phyloP scores from a whole-genome alignment of 2,888 invertebrate species.

The Perizoma affinitatum region DNA sequence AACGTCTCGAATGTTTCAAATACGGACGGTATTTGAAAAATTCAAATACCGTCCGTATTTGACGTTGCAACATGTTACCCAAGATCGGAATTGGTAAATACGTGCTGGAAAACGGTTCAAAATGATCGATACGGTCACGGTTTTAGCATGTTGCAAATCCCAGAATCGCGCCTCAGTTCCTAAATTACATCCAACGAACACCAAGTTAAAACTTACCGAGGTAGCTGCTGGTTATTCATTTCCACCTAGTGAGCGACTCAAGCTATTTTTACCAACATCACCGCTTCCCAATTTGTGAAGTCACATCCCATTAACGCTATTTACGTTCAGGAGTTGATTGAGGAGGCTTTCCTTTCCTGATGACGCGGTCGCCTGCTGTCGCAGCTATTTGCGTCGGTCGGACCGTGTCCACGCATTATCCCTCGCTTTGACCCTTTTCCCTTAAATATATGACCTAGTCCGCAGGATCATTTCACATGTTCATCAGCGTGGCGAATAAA shows the following conservation, averaged over 20 bases:
- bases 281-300: conserved; percentile 24
- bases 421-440: conserved; percentile 57
- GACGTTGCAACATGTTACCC: no score
- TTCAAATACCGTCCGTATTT: no score
- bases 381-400: conserved; percentile 60
- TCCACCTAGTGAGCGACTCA: neutral
- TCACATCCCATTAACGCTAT: conserved; percentile 44
- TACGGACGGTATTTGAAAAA: no score
- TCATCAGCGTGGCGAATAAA: conserved; percentile 45
- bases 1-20: no score
- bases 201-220: no score
- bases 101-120: no score
- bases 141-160: no score
- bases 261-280: conserved; percentile 20
- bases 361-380: conserved; percentile 52
- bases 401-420: conserved; percentile 61
- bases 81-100: no score
- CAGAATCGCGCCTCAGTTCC: no score
- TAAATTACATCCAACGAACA: no score
- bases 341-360: conserved; percentile 50
- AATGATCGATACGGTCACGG: no score
- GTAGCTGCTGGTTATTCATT: no score
- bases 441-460: conserved; percentile 57
- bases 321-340: conserved; percentile 46
- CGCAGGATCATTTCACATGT: conserved; percentile 53